Conservation (phyloP, 2,888 invertebrate species). For the Caenorhabditis doughertyi region DNA sequence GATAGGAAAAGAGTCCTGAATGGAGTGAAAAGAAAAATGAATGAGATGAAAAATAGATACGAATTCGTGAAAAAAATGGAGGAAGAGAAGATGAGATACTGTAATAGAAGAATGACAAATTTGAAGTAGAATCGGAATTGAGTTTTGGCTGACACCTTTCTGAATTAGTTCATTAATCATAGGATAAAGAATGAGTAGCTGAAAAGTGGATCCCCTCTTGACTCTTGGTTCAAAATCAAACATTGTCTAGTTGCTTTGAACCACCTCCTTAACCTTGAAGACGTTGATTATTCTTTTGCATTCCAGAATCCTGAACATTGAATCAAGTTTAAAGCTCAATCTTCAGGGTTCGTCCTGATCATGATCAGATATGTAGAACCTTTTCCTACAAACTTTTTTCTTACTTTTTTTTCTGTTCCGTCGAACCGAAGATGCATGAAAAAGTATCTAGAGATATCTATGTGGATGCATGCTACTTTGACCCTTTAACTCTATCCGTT, state of each 20-base stretch:
- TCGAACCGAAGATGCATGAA: background rate
- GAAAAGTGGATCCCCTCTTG: too few relatives aligned
- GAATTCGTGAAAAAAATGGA: background rate
- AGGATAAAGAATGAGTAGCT: too few relatives aligned
- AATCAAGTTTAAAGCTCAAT: background rate
- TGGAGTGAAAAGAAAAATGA: background rate
- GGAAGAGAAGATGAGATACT: background rate
- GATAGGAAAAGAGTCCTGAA: conserved; percentile 20
- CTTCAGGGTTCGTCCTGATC: background rate
- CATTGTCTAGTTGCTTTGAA: background rate
- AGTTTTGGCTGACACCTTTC: background rate
- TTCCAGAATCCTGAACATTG: too few relatives aligned
- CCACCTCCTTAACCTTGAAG: background rate
- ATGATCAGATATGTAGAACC: background rate
- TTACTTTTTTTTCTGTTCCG: background rate
- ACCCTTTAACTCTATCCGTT: conserved; percentile 15
- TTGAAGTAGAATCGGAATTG: background rate
- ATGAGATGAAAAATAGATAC: background rate
- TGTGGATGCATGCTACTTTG: conserved; percentile 19
- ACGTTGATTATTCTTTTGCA: too few relatives aligned
- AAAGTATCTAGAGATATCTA: conserved; percentile 11
- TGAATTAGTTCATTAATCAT: background rate
- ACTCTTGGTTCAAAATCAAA: too few relatives aligned
- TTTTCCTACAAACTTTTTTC: background rate
- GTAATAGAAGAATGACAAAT: background rate